Evolutionary conservation across 2,113 vertebrate genomes (phyloP).

Genomic region (Tragelaphus scriptus): DNA sequence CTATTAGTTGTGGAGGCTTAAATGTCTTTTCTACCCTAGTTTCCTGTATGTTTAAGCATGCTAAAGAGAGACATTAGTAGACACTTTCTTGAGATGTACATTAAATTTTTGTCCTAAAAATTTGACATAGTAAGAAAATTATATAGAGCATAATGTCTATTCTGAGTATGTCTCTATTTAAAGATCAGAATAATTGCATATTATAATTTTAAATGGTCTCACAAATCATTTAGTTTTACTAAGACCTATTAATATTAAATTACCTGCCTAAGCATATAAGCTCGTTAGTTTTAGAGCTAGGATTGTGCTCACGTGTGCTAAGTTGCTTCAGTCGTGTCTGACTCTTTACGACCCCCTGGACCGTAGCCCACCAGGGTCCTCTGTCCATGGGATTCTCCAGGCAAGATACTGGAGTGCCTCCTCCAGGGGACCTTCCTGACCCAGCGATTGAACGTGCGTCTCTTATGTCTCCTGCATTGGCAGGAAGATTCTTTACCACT

Average conservation of each 20-base stretch:
- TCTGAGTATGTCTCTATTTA: slow-evolving; percentile 38
- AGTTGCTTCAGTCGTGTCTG: neutral
- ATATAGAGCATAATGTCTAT: neutral
- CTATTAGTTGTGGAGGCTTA: neutral
- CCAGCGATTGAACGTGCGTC: neutral
- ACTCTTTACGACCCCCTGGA: neutral
- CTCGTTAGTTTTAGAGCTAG: neutral
- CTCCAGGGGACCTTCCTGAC: neutral
- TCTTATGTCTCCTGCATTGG: neutral
- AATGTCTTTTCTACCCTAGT: neutral
- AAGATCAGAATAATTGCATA: slow-evolving; percentile 47
- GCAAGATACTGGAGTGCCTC: neutral
- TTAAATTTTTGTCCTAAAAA: slow-evolving; percentile 29
- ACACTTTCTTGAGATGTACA: slow-evolving; percentile 24
- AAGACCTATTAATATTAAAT: slow-evolving; percentile 35
- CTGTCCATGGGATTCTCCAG: neutral
- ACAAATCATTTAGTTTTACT: slow-evolving; percentile 53
- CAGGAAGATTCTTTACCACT: neutral
- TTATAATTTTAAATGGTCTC: slow-evolving; percentile 46
- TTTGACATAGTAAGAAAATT: slow-evolving; percentile 42
- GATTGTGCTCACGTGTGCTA: neutral
- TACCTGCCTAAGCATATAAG: neutral
- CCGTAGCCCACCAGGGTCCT: neutral
- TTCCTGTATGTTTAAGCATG: neutral
- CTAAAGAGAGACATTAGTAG: slow-evolving; percentile 28